Evolutionary conservation across 2,797 vertebrate genomes (phyloP), one percentile per base, ranked within the genome.

Genomic region (Atherinosoma microstoma): DNA sequence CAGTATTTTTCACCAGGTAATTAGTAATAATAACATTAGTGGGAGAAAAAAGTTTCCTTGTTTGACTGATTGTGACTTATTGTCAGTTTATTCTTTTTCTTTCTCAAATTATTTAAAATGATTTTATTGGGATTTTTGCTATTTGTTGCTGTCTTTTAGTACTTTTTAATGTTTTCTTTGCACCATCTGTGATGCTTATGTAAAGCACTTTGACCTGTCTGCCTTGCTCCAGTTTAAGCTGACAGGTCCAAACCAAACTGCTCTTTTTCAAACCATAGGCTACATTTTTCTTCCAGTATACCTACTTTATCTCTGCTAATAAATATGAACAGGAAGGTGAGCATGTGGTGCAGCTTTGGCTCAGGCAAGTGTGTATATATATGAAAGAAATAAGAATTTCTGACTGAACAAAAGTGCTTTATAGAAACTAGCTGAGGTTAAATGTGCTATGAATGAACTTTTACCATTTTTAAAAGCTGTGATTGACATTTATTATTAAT

Each of bases 11-110:
- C n/a, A 40, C 62, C 34, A 8, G 60, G 40, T 56, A 59, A 58
- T 51, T 62, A 58, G 32, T 58, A 56, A 36, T 58, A 58, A 38
- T 22, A 58, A 24, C 32, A 68, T 75, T 57, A 57, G 59, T 5
- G 30, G 49, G 35, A 20, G 12, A 42, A 62, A 63, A 57, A n/a
- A 2, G n/a, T 20, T 35, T 47, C 15, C 27, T 32, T 73, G 35
- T 61, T 67, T 56, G 58, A 58, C 62, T 27, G n/a, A 54, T 54
- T 20, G 34, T 12, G 59, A 63, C 24, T 64, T 34, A 13, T 24
- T 75, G 6, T 30, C 10, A 62, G 36, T 32, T 53, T 13, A 18
- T 24, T 4, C 11, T 47, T 12, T 58, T 62, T 56, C 12, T 24
- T 45, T 18, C 30, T n/a, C n/a, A n/a, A n/a, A n/a, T n/a, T n/a